Base-by-base conservation (phyloP, 2,888 invertebrate genomes). In the Epirrita christyi region DNA sequence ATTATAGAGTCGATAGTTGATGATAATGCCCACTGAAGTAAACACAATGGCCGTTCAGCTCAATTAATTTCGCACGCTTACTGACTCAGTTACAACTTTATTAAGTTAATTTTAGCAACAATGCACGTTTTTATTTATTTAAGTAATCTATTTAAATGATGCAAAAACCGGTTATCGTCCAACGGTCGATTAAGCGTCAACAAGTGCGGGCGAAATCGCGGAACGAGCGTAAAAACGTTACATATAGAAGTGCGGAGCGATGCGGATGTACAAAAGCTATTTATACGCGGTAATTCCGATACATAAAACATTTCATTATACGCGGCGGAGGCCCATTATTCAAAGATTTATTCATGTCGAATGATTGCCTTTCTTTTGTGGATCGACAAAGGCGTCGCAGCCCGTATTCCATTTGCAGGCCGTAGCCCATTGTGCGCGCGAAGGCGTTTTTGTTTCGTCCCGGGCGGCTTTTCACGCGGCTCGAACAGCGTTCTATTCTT, bases 261-360 rank as follows among this genome's bases (percentile, higher is more conserved):
- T 51, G 63, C 71, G 77, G 75, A 72, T 64, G 70, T 75, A 81
- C 78, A 81, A 76, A 80, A 81, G 78, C 84, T 83, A 82, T 85
- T 87, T 85, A 81, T 83, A 83, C 78, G 80, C 81, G 81, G 86
- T 90, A 88, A 89, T 85, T 83, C 75, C 80, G 73, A 85, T 85
- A 88, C 88, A 86, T 88, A 87, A 90, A 90, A 89, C 87, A 88
- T 91, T 91, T 88, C 86, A 89, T 86, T 92, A 87, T 81, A 83
- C 77, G 85, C 86, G 82, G 78, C 77, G 80, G 73, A 76, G 79
- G 75, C 71, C 83, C 83, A 92, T 92, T 91, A 91, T 86, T 91
- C 89, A 88, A 88, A 89, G 86, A 91, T 90, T 90, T 90, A 91
- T 92, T 91, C 90, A 89, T 88, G 91, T 90, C 89, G 88, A 91